Evolutionary conservation across 2,797 vertebrate genomes (phyloP).

Genomic region (Sebastes minor): DNA sequence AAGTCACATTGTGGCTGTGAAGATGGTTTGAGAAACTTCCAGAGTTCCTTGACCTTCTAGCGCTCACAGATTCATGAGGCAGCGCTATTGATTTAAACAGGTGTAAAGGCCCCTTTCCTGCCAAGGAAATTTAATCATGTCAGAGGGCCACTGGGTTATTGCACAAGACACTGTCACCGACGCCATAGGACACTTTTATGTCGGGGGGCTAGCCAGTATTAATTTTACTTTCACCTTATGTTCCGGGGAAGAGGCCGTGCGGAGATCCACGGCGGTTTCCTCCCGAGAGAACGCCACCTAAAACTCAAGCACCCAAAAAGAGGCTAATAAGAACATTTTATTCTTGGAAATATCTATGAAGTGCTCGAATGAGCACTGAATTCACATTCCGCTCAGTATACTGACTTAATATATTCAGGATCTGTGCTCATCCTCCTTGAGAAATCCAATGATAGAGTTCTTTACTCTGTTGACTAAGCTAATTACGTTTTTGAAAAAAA

Average conservation of each 20-base stretch:
- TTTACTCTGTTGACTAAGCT: conserved; percentile 51
- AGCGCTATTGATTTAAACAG: conserved; percentile 80
- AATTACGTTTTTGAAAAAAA: conserved; percentile 38
- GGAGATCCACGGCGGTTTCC: background rate
- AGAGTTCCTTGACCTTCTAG: conserved; percentile 67
- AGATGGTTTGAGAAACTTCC: conserved; percentile 50
- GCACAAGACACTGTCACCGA: conserved; percentile 67
- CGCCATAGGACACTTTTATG: conserved; percentile 50
- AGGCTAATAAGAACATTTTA: conserved; percentile 32
- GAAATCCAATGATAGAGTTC: conserved; percentile 44
- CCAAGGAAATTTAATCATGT: conserved; percentile 76
- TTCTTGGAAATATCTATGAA: conserved; percentile 19
- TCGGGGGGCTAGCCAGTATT: conserved; percentile 58
- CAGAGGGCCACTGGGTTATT: conserved; percentile 70
- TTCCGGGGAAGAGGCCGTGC: background rate
- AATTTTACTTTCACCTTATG: conserved; percentile 44
- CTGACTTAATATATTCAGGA: conserved; percentile 42
- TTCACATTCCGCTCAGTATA: conserved; percentile 41
- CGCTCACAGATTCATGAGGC: conserved; percentile 76
- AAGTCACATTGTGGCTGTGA: conserved; percentile 40
- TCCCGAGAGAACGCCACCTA: background rate
- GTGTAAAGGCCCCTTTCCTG: conserved; percentile 69
- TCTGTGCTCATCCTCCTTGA: conserved; percentile 44
- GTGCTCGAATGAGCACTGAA: background rate
- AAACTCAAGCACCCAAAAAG: conserved; percentile 5